phyloP scores from a whole-genome alignment of 2,888 invertebrate genomes.

The Hydraecia micacea region DNA sequence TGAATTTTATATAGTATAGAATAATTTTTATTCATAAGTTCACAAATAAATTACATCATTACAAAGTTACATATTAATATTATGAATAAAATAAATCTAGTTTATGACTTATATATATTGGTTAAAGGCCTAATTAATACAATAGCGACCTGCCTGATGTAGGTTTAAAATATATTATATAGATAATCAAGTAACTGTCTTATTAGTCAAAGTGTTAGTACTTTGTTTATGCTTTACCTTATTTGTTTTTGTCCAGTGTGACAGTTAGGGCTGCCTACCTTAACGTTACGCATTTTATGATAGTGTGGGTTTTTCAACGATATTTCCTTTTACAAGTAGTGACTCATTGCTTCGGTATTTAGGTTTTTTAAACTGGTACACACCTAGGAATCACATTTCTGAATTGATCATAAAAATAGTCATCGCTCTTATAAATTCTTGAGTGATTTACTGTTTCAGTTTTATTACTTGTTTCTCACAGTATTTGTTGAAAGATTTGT shows the following conservation, averaged over 20 bases:
- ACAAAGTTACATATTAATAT: too few species aligned
- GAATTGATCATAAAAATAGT: conserved; percentile 11
- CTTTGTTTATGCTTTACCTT: conserved; percentile 33
- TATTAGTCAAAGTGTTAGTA: conserved; percentile 15
- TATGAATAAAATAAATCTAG: too few species aligned
- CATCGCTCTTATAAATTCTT: conserved; percentile 25
- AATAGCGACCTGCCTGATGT: too few species aligned
- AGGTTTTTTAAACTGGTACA: conserved; percentile 29
- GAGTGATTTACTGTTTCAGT: conserved; percentile 32
- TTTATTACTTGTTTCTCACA: conserved; percentile 30
- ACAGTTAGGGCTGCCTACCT: conserved; percentile 45
- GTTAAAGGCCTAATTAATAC: too few species aligned
- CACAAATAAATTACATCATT: too few species aligned
- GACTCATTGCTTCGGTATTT: conserved; percentile 49
- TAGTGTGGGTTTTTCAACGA: conserved; percentile 46
- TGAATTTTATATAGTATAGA: too few species aligned
- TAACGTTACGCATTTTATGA: conserved; percentile 31
- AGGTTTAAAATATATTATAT: too few species aligned
- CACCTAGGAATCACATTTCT: conserved; percentile 41
- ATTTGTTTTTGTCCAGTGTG: conserved; percentile 23
- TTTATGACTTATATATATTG: too few species aligned
- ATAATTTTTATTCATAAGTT: too few species aligned
- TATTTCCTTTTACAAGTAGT: conserved; percentile 38
- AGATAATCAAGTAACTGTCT: not conserved
- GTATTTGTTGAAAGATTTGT: conserved; percentile 18